phyloP scores from a whole-genome alignment of 2,113 vertebrate genomes.

The Ciconia boyciana region DNA sequence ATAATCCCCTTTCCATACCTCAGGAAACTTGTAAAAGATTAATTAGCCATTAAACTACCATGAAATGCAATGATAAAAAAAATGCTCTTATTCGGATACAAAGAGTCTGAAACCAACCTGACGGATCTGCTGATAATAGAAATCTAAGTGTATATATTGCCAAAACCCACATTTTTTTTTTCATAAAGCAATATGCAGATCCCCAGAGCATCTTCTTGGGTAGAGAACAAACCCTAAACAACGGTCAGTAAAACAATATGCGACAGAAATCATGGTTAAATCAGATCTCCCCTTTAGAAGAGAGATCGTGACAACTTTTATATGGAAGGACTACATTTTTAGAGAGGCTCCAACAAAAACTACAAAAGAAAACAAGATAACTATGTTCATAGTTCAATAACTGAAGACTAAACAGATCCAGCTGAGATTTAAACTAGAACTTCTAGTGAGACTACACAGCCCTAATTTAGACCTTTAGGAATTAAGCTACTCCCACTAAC shows the following conservation, averaged over 20 bases:
- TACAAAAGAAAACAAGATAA: background rate
- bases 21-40: constrained; percentile 41
- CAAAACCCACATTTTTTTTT: background rate
- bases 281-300: background rate
- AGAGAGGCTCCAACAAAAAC: background rate
- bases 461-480: background rate
- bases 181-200: background rate
- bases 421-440: background rate
- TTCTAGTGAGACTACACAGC: background rate
- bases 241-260: background rate
- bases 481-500: background rate
- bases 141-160: background rate
- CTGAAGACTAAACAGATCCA: background rate
- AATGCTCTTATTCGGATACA: background rate
- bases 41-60: constrained; percentile 60
- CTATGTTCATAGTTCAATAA: background rate
- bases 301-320: background rate
- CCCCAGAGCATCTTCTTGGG: background rate
- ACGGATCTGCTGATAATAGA: background rate
- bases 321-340: background rate
- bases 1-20: constrained; percentile 49
- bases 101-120: background rate
- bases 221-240: background rate
- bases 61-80: constrained; percentile 36
- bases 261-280: background rate